Evolutionary conservation across 2,888 invertebrate species (phyloP), one percentile per base, ranked within the genome.

Genomic region (Lottia scabra): DNA sequence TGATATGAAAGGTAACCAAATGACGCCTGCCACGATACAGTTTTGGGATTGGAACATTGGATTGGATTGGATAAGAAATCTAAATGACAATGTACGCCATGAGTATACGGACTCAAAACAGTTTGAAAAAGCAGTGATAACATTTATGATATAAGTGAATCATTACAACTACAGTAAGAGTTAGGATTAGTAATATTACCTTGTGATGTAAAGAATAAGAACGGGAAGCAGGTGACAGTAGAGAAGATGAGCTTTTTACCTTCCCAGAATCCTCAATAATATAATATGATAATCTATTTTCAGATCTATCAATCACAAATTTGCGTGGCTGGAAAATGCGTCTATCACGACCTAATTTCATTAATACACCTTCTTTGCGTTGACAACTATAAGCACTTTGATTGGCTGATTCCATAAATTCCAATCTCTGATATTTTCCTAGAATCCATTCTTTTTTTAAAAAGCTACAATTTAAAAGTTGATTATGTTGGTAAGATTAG

Each of bases 281-380:
- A 81, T 88, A 92, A 82, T 92, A 92, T 80, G 94, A 94, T 70
- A 97, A 91, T 0, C 94, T 94, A 87, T 95, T 95, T 78, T 95
- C 95, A 63, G 93, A 91, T 90, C 95, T 95, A 68, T 92, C 93
- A 48, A 97, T 91, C 48, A 95, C 92, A 90, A 97, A 97, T 89
- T 94, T 95, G 81, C 96, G 92, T 43, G 94, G 93, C 84, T 95
- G 94, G 90, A 94, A 96, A 73, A 94, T 93, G 80, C 93, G 94
- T 89, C 96, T 95, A 88, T 96, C 95, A 89, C 95, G 95, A 2
- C 96, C 96, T 73, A 95, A 92, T 90, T 97, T 97, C 94, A 94
- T 95, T 76, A 96, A 91, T 88, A 94, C 94, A 0, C 96, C 96
- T 89, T 95, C 95, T 94, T 95, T 95, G 30, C 77, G 78, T 10